Percentiles rank a stretch among this genome's conserved stretches.
phyloP scores from a whole-genome alignment of 2,113 vertebrate genomes.

The Pelecanoides urinatrix region DNA sequence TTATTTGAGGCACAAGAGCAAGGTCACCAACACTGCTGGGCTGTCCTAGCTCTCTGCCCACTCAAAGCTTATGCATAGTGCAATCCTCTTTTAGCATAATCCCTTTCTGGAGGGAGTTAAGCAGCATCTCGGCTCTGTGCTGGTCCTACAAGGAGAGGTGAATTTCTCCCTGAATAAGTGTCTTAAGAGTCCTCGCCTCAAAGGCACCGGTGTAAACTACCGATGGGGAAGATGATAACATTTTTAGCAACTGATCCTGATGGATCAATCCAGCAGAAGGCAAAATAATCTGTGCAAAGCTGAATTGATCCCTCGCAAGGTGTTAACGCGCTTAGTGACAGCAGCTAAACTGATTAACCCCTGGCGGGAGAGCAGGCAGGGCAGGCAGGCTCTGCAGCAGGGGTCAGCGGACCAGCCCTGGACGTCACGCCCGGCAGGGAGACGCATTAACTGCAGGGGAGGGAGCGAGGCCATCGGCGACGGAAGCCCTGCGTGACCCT shows the following conservation, averaged over 20 bases:
- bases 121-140: background rate
- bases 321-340: constrained; percentile 39
- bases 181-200: constrained; percentile 60
- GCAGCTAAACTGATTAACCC: constrained; percentile 39
- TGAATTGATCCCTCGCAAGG: constrained; percentile 50
- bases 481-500: background rate
- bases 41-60: constrained; percentile 34
- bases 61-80: constrained; percentile 39
- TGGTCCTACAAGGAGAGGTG: constrained; percentile 40
- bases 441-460: background rate
- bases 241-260: constrained; percentile 61
- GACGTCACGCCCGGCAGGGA: background rate
- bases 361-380: background rate
- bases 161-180: constrained; percentile 64
- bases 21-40: background rate
- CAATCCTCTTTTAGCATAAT: constrained; percentile 56
- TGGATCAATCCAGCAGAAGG: constrained; percentile 50
- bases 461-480: background rate
- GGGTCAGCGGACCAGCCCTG: background rate
- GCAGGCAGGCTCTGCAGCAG: background rate
- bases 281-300: constrained; percentile 66
- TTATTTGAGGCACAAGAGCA: background rate
- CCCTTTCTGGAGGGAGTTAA: constrained; percentile 29
- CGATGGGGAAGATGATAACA: constrained; percentile 33
- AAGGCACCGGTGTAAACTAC: constrained; percentile 52